These are phyloP conservation scores for Pachycephus smyrnensis DNA, from an alignment of 2,888 invertebrate species.

Conservation along the genomic window DNA sequence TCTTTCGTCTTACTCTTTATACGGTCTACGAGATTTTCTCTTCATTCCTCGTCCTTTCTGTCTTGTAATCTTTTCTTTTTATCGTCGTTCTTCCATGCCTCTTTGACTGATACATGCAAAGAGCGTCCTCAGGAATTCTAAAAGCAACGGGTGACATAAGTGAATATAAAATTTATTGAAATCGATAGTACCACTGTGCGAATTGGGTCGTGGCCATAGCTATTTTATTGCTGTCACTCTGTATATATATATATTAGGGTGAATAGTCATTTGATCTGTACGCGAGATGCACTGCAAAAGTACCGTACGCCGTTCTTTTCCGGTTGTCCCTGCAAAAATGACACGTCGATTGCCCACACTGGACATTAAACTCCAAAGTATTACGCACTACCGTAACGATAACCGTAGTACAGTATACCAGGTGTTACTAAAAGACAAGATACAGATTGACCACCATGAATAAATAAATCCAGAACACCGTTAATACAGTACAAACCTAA, in stretches of 20 bases:
- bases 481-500: neutral
- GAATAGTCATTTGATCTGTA: neutral
- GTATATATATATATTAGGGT: neutral
- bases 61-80: neutral
- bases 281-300: conserved; percentile 33
- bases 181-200: neutral
- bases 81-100: neutral
- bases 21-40: neutral
- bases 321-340: conserved; percentile 37
- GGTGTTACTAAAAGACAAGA: neutral
- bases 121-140: neutral
- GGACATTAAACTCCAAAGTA: conserved; percentile 58
- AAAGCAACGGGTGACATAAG: neutral
- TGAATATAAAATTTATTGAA: neutral
- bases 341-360: neutral
- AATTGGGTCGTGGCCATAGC: neutral
- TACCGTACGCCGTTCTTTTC: conserved; percentile 52
- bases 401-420: conserved; percentile 42
- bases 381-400: conserved; percentile 65
- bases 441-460: neutral
- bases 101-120: neutral
- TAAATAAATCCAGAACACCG: neutral
- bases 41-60: neutral
- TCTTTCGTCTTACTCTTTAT: neutral
- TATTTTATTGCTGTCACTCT: neutral